Base-by-base conservation (phyloP, 2,888 invertebrate species). In the Aphodius sticticus region DNA sequence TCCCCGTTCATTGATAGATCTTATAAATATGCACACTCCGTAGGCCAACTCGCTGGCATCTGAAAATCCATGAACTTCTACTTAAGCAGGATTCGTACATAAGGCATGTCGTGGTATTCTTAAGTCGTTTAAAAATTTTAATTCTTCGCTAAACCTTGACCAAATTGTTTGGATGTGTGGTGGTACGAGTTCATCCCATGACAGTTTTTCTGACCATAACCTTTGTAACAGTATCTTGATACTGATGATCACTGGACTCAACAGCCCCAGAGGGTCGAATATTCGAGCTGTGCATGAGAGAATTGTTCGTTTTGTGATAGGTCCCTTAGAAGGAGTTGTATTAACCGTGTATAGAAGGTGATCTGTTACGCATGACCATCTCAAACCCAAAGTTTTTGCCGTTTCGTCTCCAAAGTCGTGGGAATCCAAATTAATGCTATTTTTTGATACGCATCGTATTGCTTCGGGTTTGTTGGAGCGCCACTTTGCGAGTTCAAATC, bases 401-500 rank as follows among this genome's bases (percentile, higher is more conserved):
- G 53, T 53, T 53, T 53, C 53, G 53, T 53, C 53, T 53, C 53
- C 53, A 12, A 53, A 53, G 12, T 53, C 12, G 12, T 53, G 53
- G 12, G 53, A 53, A 53, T 53, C 53, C 53, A 53, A 12, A 53
- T 53, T 53, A 1, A 53, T 53, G 53, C 53, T 53, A 53, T 7
- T 9, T 53, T 53, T 53, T 12, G 12, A 12, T 7, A 53, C 53
- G 4, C 12, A 12, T 53, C 53, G 53, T 53, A 53, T 53, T 5
- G 36, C 69, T 14, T 69, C 16, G 14, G 38, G 38, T 69, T 79
- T 69, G 70, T 83, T 83, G 9, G 81, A 80, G 14, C 26, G 71
- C 82, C 83, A 83, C 77, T 83, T 83, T 69, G 79, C 37, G 16
- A 83, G 69, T 38, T 78, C 71, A 71, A 83, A 83, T 26, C 82